Base-by-base conservation (phyloP, 1,140 invertebrate genomes). In the Cydia strobilella region DNA sequence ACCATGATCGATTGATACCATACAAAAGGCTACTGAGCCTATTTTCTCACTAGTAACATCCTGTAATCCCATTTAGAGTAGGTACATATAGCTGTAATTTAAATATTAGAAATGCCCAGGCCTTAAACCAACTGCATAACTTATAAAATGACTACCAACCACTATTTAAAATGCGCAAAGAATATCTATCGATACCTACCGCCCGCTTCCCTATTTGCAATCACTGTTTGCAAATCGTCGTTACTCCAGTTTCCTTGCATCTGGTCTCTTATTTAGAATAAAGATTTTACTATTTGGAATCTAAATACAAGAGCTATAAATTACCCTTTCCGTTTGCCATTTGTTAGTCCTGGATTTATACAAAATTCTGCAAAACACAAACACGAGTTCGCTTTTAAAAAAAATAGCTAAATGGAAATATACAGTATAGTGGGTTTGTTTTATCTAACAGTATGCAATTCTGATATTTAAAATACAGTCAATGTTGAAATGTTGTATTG, bases 191-290 rank as follows among this genome's bases (percentile, higher is more conserved):
- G 45, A 48, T 48, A 48, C 45, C 48, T n/a, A 66, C 31, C 63
- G 63, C 15, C 65, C 0, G 12, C 15, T 18, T 69, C 65, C 65
- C 15, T 65, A 31, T n/a, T 35, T 10, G 7, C 25, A 35, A 35
- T 15, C n/a, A 35, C 65, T 35, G 65, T 69, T 35, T 69, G 65
- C 65, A 18, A 69, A 69, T 69, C 31, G 65, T 69, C 65, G 65
- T 69, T 69, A 69, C 65, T 35, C 65, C 35, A 69, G 65, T 42
- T 69, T 15, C 31, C 35, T 15, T 15, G 65, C 65, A 69, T 69
- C 65, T 69, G 65, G 65, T 39, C 65, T 66, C 63, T n/a, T 69
- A 69, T 69, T 69, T 69, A 69, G 65, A 69, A 69, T 69, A 69
- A 69, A 69, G 65, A 69, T 69, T 69, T 18, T 69, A 69, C 65